phyloP scores from a whole-genome alignment of 2,113 vertebrate genomes.

The Barbus barbus region DNA sequence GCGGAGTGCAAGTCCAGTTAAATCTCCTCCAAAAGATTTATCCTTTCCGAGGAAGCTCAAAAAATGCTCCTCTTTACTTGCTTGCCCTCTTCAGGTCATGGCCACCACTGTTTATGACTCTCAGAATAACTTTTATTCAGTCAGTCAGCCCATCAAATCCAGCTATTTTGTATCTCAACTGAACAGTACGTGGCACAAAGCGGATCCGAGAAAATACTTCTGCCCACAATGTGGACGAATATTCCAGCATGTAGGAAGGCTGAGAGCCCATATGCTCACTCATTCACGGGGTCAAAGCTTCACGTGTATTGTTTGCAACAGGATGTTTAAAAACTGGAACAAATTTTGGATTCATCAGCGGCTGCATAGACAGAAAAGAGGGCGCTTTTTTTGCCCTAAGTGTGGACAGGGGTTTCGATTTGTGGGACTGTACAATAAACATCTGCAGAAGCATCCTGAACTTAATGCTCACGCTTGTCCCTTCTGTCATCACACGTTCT shows the following conservation, averaged over 20 bases:
- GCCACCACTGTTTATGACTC: neutral
- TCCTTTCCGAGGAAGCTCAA: conserved; percentile 28
- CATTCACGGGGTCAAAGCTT: conserved; percentile 67
- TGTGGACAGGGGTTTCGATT: conserved; percentile 74
- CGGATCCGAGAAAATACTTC: conserved; percentile 75
- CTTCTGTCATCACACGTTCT: conserved; percentile 52
- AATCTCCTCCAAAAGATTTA: neutral
- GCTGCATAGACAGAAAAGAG: conserved; percentile 69
- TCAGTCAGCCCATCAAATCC: conserved; percentile 61
- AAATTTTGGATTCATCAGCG: conserved; percentile 78
- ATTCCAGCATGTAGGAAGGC: conserved; percentile 74
- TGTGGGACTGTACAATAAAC: conserved; percentile 66
- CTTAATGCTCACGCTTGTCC: conserved; percentile 53
- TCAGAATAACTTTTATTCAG: conserved; percentile 13
- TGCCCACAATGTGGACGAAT: conserved; percentile 74
- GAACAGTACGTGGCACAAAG: conserved; percentile 67
- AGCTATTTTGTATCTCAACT: conserved; percentile 65
- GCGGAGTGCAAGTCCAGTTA: conserved; percentile 1
- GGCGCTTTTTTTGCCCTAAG: conserved; percentile 72
- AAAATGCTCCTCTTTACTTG: conserved; percentile 33
- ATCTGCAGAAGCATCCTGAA: conserved; percentile 73
- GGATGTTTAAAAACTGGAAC: conserved; percentile 70
- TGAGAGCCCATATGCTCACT: conserved; percentile 77
- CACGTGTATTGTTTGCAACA: conserved; percentile 72
- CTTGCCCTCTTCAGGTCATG: conserved; percentile 40